A percentile compares a stretch with the other conserved stretches of the same genome.
Conservation (phyloP, 1,140 invertebrate genomes). For the Drosophila pectinifera region DNA sequence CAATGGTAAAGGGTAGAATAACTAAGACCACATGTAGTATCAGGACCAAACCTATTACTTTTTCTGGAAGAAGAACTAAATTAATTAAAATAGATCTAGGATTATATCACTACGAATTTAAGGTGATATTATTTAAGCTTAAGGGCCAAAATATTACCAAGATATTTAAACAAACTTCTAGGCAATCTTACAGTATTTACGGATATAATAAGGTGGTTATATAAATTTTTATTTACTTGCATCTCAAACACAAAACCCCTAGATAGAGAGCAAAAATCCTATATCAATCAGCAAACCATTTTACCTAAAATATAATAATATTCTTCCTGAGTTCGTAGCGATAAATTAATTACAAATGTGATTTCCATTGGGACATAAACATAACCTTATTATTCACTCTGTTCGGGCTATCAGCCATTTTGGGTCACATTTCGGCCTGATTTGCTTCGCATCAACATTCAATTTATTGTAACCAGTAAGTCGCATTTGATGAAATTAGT, state of each 20-base stretch:
- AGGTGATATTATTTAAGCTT: too few relatives aligned
- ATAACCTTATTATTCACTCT: constrained; percentile 15
- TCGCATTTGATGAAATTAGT: constrained; percentile 68
- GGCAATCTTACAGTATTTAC: too few relatives aligned
- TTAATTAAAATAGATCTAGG: too few relatives aligned
- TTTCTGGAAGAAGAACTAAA: too few relatives aligned
- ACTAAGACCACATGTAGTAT: neutral
- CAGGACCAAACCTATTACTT: too few relatives aligned
- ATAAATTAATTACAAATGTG: constrained; percentile 12
- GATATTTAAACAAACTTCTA: too few relatives aligned
- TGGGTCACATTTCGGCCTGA: constrained; percentile 10
- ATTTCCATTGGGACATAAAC: constrained; percentile 4
- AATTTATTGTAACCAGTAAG: constrained; percentile 52
- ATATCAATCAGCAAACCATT: neutral
- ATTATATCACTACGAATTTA: too few relatives aligned
- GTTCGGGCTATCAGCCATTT: neutral
- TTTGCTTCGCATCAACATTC: constrained; percentile 44
- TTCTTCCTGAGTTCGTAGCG: too few relatives aligned
- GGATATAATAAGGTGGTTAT: neutral
- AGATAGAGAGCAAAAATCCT: neutral
- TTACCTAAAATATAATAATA: neutral
- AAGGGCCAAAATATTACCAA: too few relatives aligned
- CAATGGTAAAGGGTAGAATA: neutral
- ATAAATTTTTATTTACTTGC: neutral
- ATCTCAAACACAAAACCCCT: neutral